Conservation (phyloP, 2,888 invertebrate species). For the Beris chalybata region DNA sequence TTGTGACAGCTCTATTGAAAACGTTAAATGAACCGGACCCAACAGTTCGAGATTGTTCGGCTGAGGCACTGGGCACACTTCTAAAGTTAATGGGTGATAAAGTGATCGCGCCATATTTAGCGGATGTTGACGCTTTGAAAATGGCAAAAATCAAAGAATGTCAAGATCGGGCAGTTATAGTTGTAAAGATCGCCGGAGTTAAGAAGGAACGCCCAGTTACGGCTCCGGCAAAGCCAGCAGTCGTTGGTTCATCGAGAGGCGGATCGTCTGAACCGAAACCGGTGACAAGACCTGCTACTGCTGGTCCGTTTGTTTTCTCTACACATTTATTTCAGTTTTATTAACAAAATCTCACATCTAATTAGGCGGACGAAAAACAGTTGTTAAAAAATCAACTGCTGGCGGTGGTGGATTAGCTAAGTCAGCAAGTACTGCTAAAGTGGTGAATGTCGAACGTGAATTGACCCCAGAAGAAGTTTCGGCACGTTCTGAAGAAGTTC, state of each 20-base stretch:
- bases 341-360: not conserved
- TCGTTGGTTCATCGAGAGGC: constrained; percentile 45
- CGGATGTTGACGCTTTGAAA: constrained; percentile 87
- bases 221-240: constrained; percentile 45
- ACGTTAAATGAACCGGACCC: constrained; percentile 70
- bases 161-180: constrained; percentile 88
- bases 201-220: constrained; percentile 60
- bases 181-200: constrained; percentile 67
- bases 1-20: constrained; percentile 77
- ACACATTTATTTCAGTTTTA: not conserved
- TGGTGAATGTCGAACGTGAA: constrained; percentile 63
- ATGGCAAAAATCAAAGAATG: constrained; percentile 93
- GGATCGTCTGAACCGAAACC: constrained; percentile 49
- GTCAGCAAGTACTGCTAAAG: constrained; percentile 49
- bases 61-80: constrained; percentile 90
- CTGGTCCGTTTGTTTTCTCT: constrained; percentile 18
- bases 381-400: constrained; percentile 41
- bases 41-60: constrained; percentile 87
- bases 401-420: constrained; percentile 44
- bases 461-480: constrained; percentile 77
- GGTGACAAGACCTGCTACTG: constrained; percentile 51
- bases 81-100: constrained; percentile 94
- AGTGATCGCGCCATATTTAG: constrained; percentile 79
- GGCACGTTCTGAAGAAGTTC: constrained; percentile 67
- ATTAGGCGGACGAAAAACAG: constrained; percentile 43